These are phyloP conservation scores for Elephas maximus DNA, from an alignment of 2,113 vertebrate species.

Conservation along the genomic window DNA sequence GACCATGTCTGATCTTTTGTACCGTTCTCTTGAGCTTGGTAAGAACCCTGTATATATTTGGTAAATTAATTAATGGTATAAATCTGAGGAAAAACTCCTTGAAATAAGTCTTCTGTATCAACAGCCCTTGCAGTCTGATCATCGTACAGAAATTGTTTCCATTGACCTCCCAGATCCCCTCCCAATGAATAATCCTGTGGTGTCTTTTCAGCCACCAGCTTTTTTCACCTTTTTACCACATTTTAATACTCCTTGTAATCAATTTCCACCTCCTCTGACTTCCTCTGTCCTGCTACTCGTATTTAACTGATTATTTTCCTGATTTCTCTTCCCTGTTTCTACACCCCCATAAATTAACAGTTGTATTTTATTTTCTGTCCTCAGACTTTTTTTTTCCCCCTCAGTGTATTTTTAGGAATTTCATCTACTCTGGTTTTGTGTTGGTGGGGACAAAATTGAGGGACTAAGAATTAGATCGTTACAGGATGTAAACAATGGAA, in stretches of 20 bases:
- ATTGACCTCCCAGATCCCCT: neutral
- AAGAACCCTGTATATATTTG: conserved; percentile 21
- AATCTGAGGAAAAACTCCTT: conserved; percentile 21
- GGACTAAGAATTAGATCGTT: neutral
- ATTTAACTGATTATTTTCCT: neutral
- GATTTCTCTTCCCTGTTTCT: neutral
- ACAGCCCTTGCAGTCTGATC: neutral
- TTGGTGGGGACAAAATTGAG: neutral
- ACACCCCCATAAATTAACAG: neutral
- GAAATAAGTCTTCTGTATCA: neutral
- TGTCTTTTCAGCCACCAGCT: neutral
- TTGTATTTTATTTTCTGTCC: neutral
- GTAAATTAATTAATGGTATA: conserved; percentile 6
- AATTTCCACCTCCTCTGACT: neutral
- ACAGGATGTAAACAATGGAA: neutral
- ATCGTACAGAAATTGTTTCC: neutral
- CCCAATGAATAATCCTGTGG: neutral
- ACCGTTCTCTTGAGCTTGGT: neutral
- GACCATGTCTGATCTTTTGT: neutral
- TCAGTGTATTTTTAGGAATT: neutral
- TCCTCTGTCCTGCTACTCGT: neutral
- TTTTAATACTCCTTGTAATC: neutral
- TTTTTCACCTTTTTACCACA: neutral
- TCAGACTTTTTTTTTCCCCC: neutral
- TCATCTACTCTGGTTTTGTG: conserved; percentile 43